These are phyloP conservation scores for Leptatherina wallacei DNA, from an alignment of 2,797 vertebrate genomes.

Conservation along the genomic window DNA sequence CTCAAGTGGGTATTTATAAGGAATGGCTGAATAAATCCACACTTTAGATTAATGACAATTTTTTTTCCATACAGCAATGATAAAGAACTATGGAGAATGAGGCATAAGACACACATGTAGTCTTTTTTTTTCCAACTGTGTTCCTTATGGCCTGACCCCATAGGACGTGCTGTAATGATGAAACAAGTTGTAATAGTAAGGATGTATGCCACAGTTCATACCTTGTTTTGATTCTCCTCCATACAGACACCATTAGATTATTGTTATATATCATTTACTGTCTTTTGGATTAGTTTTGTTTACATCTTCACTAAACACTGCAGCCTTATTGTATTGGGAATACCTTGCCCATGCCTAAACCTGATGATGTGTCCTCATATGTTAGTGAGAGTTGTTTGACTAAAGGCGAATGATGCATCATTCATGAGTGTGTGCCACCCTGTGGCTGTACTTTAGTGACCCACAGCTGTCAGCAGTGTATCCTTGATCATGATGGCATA, in stretches of 20 bases:
- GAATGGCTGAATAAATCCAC: not conserved
- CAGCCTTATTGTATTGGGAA: conserved; percentile 28
- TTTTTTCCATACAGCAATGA: not conserved
- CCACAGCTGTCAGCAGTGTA: conserved; percentile 73
- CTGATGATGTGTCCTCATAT: conserved; percentile 62
- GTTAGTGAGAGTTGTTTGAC: conserved; percentile 48
- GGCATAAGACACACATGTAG: not conserved
- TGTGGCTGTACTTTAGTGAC: conserved; percentile 69
- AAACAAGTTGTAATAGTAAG: not conserved
- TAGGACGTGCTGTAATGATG: conserved; percentile 6
- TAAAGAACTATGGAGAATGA: not conserved
- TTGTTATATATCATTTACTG: conserved; percentile 20
- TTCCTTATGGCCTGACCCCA: conserved; percentile 8
- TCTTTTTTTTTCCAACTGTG: conserved; percentile 10
- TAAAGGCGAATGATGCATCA: conserved; percentile 66
- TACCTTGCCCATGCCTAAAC: conserved; percentile 18
- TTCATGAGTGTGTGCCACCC: conserved; percentile 76
- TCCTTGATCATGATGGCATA: conserved; percentile 69
- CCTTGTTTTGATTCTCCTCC: conserved; percentile 22
- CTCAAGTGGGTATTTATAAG: not conserved
- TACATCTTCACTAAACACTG: conserved; percentile 8
- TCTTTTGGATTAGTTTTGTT: conserved; percentile 39
- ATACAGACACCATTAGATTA: conserved; percentile 9
- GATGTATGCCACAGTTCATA: conserved; percentile 4
- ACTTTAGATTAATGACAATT: not conserved